Base-by-base conservation (phyloP, 2,888 invertebrate species). In the Coelinius sp. region DNA sequence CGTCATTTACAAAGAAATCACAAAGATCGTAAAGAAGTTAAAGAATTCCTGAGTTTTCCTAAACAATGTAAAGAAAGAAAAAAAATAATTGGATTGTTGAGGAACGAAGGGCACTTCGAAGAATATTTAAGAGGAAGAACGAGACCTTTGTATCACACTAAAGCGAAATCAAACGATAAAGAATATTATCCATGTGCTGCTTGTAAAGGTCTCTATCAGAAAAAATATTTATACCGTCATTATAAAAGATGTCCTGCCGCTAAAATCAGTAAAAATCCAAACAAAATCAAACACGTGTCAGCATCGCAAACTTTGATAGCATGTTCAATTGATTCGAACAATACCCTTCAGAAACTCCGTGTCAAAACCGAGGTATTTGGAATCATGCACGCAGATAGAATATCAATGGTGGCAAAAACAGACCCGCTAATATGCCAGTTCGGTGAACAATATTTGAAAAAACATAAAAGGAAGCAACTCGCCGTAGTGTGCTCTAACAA, bases 281-380 rank as follows among this genome's bases (percentile, higher is more conserved):
- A 8, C 22, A 67, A 24, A 53, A 38, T 24, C 7, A 12, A 35
- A n/a, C 67, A 53, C 17, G 0, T 53, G 7, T 24, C 67, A 14
- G 66, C 52, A 7, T 66, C 66, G 4, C 66, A 66, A 66, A 66
- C 49, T 7, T n/a, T 52, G 2, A 66, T 66, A 17, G 66, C 66
- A 12, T 66, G 52, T 17, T 8, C 52, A 10, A 27, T 66, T 12
- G 66, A 66, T 22, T 14, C 20, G 0, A 49, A 17, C 24, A 22
- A 52, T 31, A 31, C 31, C 10, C 5, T 66, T 4, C 14, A 66
- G 10, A 66, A 35, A 20, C 2, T 66, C 12, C 49, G 52, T 17
- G 52, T 52, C 8, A 52, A 66, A 66, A 12, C 12, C 0, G 66
- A 66, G 10, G 66, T 66, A 17, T 66, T 66, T 20, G 31, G 31